Percentiles rank a stretch among this genome's conserved stretches.
phyloP scores from a whole-genome alignment of 2,113 vertebrate species.

The Platysteira castanea region DNA sequence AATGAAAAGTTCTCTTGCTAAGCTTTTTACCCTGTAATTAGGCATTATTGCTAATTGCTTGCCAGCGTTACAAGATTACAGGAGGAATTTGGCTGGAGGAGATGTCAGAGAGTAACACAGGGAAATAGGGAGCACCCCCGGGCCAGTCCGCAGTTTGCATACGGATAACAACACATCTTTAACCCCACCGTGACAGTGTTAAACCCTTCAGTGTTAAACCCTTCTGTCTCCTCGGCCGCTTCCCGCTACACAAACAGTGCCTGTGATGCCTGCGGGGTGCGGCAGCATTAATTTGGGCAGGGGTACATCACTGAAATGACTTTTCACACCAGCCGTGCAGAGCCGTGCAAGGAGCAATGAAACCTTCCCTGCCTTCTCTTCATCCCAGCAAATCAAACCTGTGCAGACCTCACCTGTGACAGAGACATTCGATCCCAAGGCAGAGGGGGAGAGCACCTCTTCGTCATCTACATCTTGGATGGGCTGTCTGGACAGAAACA shows the following conservation, averaged over 20 bases:
- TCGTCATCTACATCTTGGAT: not conserved
- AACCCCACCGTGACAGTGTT: not conserved
- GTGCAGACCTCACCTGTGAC: not conserved
- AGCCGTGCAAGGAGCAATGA: not conserved
- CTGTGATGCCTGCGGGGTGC: not conserved
- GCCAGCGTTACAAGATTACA: not conserved
- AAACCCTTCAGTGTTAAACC: not conserved
- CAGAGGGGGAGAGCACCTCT: not conserved
- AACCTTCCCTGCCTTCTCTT: not conserved
- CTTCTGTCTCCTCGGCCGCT: not conserved
- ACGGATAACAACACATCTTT: not conserved
- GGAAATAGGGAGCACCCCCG: not conserved
- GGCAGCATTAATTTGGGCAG: not conserved
- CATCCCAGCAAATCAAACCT: not conserved
- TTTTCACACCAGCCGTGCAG: not conserved
- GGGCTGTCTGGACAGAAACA: not conserved
- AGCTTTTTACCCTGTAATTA: not conserved
- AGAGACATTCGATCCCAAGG: not conserved
- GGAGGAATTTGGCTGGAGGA: not conserved
- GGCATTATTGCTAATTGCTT: not conserved
- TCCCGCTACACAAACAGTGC: not conserved
- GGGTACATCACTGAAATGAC: rapidly evolving
- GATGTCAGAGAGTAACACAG: not conserved
- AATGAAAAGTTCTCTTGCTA: not conserved
- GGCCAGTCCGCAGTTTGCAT: not conserved